phyloP scores from a whole-genome alignment of 2,113 vertebrate genomes.

The Heterotis niloticus region DNA sequence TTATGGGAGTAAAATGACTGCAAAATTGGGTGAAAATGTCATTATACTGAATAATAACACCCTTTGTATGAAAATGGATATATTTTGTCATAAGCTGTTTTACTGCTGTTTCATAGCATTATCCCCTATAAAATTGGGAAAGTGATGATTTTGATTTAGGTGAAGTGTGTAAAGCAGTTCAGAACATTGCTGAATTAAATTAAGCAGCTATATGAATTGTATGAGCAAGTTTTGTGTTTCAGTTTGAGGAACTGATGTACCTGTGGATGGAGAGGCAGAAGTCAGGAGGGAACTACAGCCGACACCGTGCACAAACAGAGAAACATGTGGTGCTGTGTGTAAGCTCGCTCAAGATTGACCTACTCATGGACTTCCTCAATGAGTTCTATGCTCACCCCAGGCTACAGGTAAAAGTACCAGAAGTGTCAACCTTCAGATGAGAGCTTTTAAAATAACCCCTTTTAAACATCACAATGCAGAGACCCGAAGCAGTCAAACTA shows the following conservation, averaged over 20 bases:
- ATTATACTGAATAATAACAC: too few relatives aligned
- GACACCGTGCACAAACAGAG: constrained; percentile 90
- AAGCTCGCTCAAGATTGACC: constrained; percentile 89
- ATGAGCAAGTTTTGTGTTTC: constrained; percentile 33
- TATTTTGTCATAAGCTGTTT: too few relatives aligned
- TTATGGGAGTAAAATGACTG: too few relatives aligned
- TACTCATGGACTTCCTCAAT: constrained; percentile 96
- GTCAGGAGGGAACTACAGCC: constrained; percentile 93
- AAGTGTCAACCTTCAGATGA: not conserved
- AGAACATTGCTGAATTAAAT: not conserved
- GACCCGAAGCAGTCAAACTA: not conserved
- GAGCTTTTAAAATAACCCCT: not conserved
- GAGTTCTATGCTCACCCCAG: constrained; percentile 94
- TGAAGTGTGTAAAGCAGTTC: not conserved
- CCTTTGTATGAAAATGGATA: too few relatives aligned
- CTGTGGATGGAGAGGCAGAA: constrained; percentile 98
- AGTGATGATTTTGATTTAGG: not conserved
- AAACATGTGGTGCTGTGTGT: constrained; percentile 92
- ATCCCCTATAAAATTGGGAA: not conserved
- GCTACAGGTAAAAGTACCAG: constrained; percentile 67
- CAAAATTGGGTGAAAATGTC: too few relatives aligned
- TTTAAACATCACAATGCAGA: not conserved
- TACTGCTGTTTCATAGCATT: too few relatives aligned
- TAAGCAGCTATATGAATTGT: not conserved
- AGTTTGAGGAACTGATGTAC: constrained; percentile 96